Evolutionary conservation across 2,797 vertebrate genomes (phyloP).

Genomic region (Poecilia gillii): DNA sequence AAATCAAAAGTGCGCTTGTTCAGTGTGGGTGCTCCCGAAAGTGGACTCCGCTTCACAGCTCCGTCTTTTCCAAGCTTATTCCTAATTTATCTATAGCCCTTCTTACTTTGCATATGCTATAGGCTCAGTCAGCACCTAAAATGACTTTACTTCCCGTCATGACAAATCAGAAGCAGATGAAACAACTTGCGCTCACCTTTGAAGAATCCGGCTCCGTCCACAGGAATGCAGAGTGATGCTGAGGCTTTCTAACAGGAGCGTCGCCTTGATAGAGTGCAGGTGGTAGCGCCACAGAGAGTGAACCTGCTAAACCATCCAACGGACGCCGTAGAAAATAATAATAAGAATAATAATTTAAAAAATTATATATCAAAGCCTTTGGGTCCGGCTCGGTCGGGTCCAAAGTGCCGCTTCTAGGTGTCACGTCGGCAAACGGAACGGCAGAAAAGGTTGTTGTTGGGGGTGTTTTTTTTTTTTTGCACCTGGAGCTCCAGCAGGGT

Average conservation of each 20-base stretch:
- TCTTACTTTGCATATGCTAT: neutral
- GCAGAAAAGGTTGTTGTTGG: neutral
- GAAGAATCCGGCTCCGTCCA: conserved; percentile 60
- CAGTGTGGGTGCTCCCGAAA: neutral
- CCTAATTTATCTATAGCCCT: neutral
- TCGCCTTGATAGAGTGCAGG: conserved; percentile 58
- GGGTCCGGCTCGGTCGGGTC: neutral
- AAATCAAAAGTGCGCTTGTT: neutral
- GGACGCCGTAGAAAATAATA: conserved; percentile 29
- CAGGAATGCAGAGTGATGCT: conserved; percentile 74
- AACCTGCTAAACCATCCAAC: conserved; percentile 62
- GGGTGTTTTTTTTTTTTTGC: neutral
- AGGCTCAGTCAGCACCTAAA: conserved; percentile 2
- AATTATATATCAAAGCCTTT: neutral
- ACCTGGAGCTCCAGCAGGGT: conserved; percentile 13
- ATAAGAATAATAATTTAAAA: neutral
- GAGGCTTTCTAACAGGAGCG: conserved; percentile 57
- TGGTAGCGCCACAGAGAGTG: conserved; percentile 50
- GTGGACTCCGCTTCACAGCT: conserved; percentile 7
- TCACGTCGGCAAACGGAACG: neutral
- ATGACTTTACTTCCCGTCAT: neutral
- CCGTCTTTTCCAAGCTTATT: conserved; percentile 10
- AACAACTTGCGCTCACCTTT: conserved; percentile 68
- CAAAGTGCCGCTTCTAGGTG: conserved; percentile 4
- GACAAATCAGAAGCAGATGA: conserved; percentile 1